phyloP scores from a whole-genome alignment of 2,888 invertebrate genomes.

The Zele albiditarsus region DNA sequence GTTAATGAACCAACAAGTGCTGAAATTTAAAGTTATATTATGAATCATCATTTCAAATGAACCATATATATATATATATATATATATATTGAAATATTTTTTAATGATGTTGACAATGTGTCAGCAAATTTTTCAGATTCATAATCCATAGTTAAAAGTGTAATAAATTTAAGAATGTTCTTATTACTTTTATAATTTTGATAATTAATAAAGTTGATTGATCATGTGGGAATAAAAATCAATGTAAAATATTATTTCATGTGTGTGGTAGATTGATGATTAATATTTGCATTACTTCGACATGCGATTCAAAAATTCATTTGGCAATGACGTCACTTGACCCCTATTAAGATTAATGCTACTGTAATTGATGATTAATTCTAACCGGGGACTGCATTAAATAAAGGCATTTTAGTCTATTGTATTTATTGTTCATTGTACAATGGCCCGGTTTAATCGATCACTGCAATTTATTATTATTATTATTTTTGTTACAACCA shows the following conservation, averaged over 20 bases:
- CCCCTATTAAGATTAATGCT: constrained; percentile 59
- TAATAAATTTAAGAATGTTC: neutral
- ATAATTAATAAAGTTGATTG: neutral
- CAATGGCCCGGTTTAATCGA: constrained; percentile 39
- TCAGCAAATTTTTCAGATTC: neutral
- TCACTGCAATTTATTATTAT: neutral
- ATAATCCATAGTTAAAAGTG: neutral
- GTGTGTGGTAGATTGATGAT: neutral
- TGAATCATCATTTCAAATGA: neutral
- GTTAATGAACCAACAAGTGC: constrained; percentile 91
- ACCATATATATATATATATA: neutral
- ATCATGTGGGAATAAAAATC: neutral
- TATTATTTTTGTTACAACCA: neutral
- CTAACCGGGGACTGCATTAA: constrained; percentile 50
- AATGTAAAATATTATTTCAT: neutral
- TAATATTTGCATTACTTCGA: neutral
- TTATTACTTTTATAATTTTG: neutral
- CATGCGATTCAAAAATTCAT: constrained; percentile 1
- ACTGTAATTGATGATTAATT: constrained; percentile 64
- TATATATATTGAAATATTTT: neutral
- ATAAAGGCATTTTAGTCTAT: constrained; percentile 47
- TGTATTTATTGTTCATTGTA: constrained; percentile 53
- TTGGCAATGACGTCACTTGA: constrained; percentile 52
- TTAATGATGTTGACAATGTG: neutral
- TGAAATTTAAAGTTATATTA: constrained; percentile 73